Percentiles rank a stretch among this genome's conserved stretches.
These are phyloP conservation scores for Alligator sinensis DNA, from an alignment of 2,113 vertebrate species.

Conservation along the genomic window DNA sequence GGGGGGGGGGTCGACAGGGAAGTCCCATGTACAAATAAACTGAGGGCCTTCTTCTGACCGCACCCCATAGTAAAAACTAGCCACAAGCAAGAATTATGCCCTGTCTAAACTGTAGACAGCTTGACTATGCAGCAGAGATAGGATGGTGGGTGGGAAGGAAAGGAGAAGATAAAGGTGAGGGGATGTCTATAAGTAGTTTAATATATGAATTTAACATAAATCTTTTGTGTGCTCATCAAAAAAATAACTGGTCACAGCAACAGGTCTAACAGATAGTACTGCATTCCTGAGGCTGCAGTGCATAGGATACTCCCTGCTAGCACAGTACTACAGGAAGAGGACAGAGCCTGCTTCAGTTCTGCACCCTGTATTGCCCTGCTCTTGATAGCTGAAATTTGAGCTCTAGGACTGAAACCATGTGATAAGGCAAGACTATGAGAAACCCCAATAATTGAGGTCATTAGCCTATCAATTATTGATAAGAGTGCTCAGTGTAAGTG, in stretches of 20 bases:
- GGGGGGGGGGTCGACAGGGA: not conserved
- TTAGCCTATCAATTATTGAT: not conserved
- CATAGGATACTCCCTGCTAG: not conserved
- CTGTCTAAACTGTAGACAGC: fast-evolving
- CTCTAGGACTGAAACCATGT: fast-evolving
- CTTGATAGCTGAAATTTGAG: not conserved
- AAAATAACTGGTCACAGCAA: not conserved
- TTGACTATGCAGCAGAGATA: fast-evolving
- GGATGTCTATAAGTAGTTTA: fast-evolving
- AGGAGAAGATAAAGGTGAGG: fast-evolving
- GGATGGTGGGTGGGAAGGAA: not conserved
- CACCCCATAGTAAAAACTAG: not conserved
- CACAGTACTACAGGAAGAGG: not conserved
- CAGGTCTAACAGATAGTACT: not conserved
- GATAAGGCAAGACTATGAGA: fast-evolving
- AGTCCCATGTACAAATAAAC: not conserved
- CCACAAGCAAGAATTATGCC: not conserved
- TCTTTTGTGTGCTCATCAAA: not conserved
- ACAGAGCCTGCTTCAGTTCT: not conserved
- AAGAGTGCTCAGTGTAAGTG: not conserved
- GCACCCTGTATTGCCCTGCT: fast-evolving
- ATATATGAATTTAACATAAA: fast-evolving
- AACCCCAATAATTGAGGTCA: not conserved
- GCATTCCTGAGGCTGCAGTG: not conserved
- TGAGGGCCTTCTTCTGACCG: not conserved